These are phyloP conservation scores for Neoniphon sammara DNA, from an alignment of 2,797 vertebrate genomes.

Conservation along the genomic window DNA sequence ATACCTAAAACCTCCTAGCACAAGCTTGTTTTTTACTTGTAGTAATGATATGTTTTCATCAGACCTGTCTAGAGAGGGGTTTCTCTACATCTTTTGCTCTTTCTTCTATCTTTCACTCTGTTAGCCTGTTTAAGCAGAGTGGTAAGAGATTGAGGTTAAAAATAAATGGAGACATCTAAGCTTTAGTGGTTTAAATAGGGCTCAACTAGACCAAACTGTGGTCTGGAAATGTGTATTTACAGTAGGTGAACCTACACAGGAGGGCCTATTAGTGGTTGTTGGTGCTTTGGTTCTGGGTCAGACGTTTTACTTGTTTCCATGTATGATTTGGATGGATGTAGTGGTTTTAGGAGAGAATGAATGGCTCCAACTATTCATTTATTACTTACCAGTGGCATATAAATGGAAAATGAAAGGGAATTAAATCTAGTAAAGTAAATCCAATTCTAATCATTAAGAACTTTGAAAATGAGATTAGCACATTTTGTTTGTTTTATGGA, in stretches of 20 bases:
- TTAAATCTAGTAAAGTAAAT: background rate
- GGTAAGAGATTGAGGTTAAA: constrained; percentile 31
- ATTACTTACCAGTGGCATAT: background rate
- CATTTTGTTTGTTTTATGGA: background rate
- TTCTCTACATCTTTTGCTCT: constrained; percentile 1
- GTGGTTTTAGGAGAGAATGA: constrained; percentile 5
- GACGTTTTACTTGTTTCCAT: constrained; percentile 19
- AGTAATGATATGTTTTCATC: constrained; percentile 52
- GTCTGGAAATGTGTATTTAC: constrained; percentile 59
- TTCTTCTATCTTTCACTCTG: constrained; percentile 15
- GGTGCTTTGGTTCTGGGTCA: constrained; percentile 22
- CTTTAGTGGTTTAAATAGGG: constrained; percentile 44
- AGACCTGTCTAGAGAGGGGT: constrained; percentile 3
- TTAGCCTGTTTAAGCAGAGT: constrained; percentile 31
- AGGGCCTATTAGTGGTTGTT: constrained; percentile 43
- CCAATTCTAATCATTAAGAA: background rate
- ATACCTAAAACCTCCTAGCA: constrained; percentile 34
- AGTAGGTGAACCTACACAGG: constrained; percentile 43
- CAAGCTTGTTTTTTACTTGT: constrained; percentile 57
- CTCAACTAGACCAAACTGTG: constrained; percentile 62
- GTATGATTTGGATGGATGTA: background rate
- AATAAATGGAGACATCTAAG: constrained; percentile 42
- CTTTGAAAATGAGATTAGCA: background rate
- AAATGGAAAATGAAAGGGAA: constrained; percentile 7
- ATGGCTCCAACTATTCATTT: background rate